Conservation (phyloP, 92 coral and sea anemone genomes). For the Virgularia gustaviana region DNA sequence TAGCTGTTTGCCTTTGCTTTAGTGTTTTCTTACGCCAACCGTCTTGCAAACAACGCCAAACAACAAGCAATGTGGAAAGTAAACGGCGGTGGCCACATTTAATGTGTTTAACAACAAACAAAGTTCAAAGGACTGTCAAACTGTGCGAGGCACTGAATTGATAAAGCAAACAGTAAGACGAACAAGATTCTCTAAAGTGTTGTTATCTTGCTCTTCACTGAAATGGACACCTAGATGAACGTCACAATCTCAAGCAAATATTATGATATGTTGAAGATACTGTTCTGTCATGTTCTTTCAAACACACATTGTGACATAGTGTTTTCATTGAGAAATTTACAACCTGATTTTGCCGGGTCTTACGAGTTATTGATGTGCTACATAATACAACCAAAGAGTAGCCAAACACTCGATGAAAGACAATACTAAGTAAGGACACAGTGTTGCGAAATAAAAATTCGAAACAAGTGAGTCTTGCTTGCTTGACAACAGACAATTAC, state of each 20-base stretch:
- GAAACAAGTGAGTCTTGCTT: no score
- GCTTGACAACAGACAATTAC: no score
- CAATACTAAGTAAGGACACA: no score
- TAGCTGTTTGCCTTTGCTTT: background rate
- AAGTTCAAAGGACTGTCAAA: background rate
- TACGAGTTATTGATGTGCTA: no score
- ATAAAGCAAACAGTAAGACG: background rate
- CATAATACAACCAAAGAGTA: no score
- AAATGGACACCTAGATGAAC: background rate
- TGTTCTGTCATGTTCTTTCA: background rate
- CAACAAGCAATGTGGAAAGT: background rate
- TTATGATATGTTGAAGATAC: background rate
- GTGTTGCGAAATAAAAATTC: no score
- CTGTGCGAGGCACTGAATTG: background rate
- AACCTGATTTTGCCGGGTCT: no score
- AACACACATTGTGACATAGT: no score
- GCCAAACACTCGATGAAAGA: no score
- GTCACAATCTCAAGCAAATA: constrained; percentile 16
- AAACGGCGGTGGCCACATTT: background rate
- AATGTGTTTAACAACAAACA: background rate
- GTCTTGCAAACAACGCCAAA: background rate
- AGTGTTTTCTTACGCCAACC: background rate
- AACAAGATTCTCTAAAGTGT: constrained; percentile 7
- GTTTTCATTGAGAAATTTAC: no score
- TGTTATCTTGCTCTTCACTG: background rate